Conservation (phyloP, 1,140 invertebrate species). For the Euborellia annulipes region DNA sequence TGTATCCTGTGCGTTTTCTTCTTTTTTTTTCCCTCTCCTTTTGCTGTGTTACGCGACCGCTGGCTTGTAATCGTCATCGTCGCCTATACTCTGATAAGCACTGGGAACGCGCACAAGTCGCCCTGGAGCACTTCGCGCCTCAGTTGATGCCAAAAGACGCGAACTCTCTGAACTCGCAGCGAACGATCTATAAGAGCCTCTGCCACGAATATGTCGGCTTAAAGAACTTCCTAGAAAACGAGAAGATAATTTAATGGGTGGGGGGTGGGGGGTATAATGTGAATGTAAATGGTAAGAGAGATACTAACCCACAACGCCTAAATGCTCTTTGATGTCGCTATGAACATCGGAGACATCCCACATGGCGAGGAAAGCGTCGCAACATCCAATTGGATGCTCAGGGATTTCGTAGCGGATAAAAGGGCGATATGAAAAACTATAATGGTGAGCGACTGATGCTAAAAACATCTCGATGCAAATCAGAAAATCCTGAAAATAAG, state of each 20-base stretch:
- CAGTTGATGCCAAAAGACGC: no score
- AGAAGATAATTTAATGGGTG: not conserved
- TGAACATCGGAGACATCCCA: constrained; percentile 90
- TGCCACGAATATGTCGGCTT: constrained; percentile 51
- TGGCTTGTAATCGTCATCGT: no score
- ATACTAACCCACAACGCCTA: constrained; percentile 63
- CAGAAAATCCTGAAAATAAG: constrained; percentile 59
- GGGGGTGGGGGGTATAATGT: no score
- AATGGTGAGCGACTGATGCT: constrained; percentile 87
- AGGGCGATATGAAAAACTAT: constrained; percentile 82
- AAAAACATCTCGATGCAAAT: constrained; percentile 98
- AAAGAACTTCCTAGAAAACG: constrained; percentile 40
- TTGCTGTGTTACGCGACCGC: no score
- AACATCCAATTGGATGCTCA: constrained; percentile 33
- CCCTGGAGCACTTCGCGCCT: no score
- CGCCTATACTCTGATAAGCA: no score
- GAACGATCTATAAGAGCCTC: constrained; percentile 40
- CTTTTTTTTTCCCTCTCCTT: no score
- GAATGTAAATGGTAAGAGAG: no score
- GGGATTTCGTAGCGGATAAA: constrained; percentile 43
- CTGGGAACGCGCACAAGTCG: no score
- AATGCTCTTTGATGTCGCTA: constrained; percentile 79
- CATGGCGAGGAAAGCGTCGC: constrained; percentile 58
- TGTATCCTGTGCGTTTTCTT: no score
- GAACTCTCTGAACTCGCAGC: not conserved